These are phyloP conservation scores for Selene dorsalis DNA, from an alignment of 2,797 vertebrate species.

Conservation along the genomic window DNA sequence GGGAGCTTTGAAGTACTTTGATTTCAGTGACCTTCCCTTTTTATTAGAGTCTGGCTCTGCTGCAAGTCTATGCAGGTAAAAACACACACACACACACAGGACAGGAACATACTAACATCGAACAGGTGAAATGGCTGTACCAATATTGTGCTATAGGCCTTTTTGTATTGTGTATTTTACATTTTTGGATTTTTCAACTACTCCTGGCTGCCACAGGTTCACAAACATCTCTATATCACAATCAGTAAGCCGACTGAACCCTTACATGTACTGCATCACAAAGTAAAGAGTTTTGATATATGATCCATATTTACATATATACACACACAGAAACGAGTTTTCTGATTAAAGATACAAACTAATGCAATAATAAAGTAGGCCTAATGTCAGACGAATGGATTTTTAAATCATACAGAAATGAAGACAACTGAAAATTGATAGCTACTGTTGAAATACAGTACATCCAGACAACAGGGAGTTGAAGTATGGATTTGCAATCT, in stretches of 20 bases:
- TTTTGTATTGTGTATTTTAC: neutral
- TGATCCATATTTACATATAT: neutral
- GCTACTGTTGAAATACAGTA: neutral
- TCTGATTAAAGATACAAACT: neutral
- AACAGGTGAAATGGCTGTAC: neutral
- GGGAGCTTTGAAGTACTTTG: constrained; percentile 68
- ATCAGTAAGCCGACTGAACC: neutral
- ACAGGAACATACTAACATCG: neutral
- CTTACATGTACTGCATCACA: too few species aligned
- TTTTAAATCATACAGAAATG: neutral
- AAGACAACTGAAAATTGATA: neutral
- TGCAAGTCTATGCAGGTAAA: constrained; percentile 59
- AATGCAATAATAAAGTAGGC: neutral
- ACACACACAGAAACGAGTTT: neutral
- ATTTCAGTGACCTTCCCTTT: constrained; percentile 70
- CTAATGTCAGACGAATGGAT: too few species aligned
- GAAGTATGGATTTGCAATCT: neutral
- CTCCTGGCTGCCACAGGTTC: neutral
- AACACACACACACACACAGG: constrained; percentile 11
- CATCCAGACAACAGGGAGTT: neutral
- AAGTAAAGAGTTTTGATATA: neutral
- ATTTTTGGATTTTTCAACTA: neutral
- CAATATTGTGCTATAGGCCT: neutral
- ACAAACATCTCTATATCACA: neutral
- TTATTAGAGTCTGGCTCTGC: constrained; percentile 58